Evolutionary conservation across 2,113 vertebrate genomes (phyloP).

Genomic region (Azemiops feae): DNA sequence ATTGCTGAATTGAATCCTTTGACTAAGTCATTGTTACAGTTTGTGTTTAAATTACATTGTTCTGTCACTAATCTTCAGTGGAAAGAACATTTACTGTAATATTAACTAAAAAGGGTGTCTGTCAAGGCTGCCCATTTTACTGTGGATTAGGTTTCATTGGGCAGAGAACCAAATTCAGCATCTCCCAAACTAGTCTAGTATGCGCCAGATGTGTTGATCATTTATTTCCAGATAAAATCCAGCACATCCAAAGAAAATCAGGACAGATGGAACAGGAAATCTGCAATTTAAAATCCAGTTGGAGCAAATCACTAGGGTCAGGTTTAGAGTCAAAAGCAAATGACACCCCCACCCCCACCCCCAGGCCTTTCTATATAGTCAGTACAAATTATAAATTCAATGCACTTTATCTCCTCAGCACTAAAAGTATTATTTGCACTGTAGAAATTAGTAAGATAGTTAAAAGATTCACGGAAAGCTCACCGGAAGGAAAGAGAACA

Average conservation of each 20-base stretch:
- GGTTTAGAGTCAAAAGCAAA: not conserved
- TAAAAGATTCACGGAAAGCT: not conserved
- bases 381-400: not conserved
- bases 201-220: not conserved
- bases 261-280: not conserved
- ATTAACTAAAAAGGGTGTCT: not conserved
- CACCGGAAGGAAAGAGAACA: not conserved
- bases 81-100: not conserved
- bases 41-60: not conserved
- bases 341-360: accelerated
- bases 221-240: not conserved
- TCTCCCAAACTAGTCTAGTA: not conserved
- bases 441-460: not conserved
- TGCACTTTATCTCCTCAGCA: not conserved
- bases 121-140: not conserved
- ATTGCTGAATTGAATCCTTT: not conserved
- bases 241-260: not conserved
- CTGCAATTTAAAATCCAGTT: not conserved
- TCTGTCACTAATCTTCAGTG: not conserved
- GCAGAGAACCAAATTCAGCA: not conserved
- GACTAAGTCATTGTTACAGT: not conserved
- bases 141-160: not conserved
- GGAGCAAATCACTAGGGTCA: not conserved
- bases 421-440: not conserved
- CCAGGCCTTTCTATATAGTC: not conserved